Conservation (phyloP, 2,888 invertebrate species). For the Dicyrtoma fusca region DNA sequence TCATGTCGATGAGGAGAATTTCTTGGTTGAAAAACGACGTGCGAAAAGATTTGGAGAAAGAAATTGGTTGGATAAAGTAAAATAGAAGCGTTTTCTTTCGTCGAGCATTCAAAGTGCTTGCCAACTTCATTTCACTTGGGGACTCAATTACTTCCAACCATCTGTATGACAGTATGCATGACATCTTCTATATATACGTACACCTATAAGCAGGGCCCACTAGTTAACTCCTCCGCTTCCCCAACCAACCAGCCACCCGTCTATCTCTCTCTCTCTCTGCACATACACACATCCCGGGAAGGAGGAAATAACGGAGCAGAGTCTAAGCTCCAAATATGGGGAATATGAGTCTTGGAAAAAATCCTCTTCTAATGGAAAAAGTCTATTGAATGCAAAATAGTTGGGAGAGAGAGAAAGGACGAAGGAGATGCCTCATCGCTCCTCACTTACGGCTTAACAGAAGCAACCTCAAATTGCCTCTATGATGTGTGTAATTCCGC, state of each 20-base stretch:
- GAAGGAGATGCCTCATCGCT: slow-evolving; percentile 32
- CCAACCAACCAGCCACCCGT: slow-evolving; percentile 16
- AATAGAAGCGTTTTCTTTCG: slow-evolving; percentile 46
- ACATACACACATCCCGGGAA: neutral
- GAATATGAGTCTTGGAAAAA: slow-evolving; percentile 44
- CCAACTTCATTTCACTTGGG: slow-evolving; percentile 34
- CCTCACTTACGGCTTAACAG: slow-evolving; percentile 43
- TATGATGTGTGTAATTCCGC: slow-evolving; percentile 44
- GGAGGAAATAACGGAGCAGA: neutral
- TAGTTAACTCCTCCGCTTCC: too few species aligned
- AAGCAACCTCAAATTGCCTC: slow-evolving; percentile 47
- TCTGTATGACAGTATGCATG: slow-evolving; percentile 49
- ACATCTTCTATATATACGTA: neutral
- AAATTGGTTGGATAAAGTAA: slow-evolving; percentile 51
- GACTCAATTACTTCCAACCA: slow-evolving; percentile 57
- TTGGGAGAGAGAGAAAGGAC: slow-evolving; percentile 28
- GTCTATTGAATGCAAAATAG: slow-evolving; percentile 57
- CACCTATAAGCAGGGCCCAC: too few species aligned
- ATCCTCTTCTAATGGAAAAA: slow-evolving; percentile 57
- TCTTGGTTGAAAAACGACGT: slow-evolving; percentile 39
- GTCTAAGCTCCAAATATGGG: slow-evolving; percentile 40
- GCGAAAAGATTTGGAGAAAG: slow-evolving; percentile 46
- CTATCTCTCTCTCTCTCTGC: neutral
- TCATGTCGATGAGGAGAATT: slow-evolving; percentile 19
- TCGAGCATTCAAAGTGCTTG: slow-evolving; percentile 46